These are phyloP conservation scores for Telmatherina bonti DNA, from an alignment of 2,797 vertebrate species.

Conservation along the genomic window DNA sequence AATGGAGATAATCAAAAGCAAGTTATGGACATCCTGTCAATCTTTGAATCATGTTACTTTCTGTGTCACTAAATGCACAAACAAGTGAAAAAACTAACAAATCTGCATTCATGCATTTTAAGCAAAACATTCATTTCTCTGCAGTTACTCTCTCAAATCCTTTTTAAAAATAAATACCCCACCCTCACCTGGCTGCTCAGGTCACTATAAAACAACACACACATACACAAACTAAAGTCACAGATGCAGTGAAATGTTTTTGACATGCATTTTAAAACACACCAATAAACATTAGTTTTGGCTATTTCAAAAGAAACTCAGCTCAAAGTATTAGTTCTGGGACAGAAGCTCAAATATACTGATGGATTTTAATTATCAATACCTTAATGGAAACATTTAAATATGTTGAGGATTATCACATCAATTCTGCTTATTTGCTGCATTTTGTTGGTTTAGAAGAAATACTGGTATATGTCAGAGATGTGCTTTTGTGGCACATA, in stretches of 20 bases:
- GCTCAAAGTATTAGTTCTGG: slow-evolving; percentile 30
- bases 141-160: slow-evolving; percentile 30
- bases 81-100: slow-evolving; percentile 23
- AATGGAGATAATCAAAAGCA: slow-evolving; percentile 25
- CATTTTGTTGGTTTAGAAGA: slow-evolving; percentile 15
- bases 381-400: slow-evolving; percentile 39
- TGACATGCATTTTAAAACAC: slow-evolving; percentile 43
- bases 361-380: slow-evolving; percentile 3
- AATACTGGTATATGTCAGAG: neutral
- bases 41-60: slow-evolving; percentile 24
- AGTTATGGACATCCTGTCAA: slow-evolving; percentile 24
- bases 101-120: slow-evolving; percentile 39
- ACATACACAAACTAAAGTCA: slow-evolving; percentile 50
- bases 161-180: slow-evolving; percentile 81
- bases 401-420: slow-evolving; percentile 37
- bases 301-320: slow-evolving; percentile 38
- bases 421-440: slow-evolving; percentile 19
- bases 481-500: slow-evolving; percentile 25
- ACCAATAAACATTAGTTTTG: slow-evolving; percentile 37
- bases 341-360: slow-evolving; percentile 36
- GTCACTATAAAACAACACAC: slow-evolving; percentile 32
- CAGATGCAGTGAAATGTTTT: slow-evolving; percentile 40
- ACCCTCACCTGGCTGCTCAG: slow-evolving; percentile 51
- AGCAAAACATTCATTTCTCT: slow-evolving; percentile 30
- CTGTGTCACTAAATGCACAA: slow-evolving; percentile 42